These are phyloP conservation scores for Thymelicus acteon DNA, from an alignment of 2,888 invertebrate species.

Conservation along the genomic window DNA sequence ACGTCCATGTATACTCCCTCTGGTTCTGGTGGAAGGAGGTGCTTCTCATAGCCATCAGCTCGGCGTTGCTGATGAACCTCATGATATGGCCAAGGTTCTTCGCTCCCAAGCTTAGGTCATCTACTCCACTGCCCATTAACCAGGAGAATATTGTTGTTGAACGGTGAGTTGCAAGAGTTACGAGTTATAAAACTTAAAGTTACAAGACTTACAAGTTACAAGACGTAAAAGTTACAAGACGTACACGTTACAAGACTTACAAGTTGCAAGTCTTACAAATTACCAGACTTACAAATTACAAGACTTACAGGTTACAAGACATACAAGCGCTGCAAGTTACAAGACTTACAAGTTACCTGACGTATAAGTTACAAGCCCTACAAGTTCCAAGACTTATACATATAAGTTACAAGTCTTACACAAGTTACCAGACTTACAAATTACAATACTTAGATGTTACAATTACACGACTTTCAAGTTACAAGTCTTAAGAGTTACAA, in stretches of 20 bases:
- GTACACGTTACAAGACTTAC: too few species aligned
- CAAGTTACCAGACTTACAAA: neutral
- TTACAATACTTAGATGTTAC: too few species aligned
- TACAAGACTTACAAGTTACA: too few species aligned
- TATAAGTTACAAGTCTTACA: too few species aligned
- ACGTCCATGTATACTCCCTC: slow-evolving; percentile 89
- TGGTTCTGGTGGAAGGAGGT: slow-evolving; percentile 95
- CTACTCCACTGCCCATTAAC: slow-evolving; percentile 59
- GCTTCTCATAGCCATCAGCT: slow-evolving; percentile 89
- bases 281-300: too few species aligned
- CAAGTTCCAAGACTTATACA: too few species aligned
- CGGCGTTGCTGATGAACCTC: slow-evolving; percentile 89
- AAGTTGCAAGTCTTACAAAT: too few species aligned
- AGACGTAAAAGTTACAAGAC: neutral
- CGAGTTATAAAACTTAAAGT: too few species aligned
- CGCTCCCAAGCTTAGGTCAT: slow-evolving; percentile 57
- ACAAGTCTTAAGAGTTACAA: neutral
- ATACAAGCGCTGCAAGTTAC: too few species aligned
- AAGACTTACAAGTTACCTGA: neutral
- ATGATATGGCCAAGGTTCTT: slow-evolving; percentile 85
- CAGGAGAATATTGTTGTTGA: slow-evolving; percentile 71
- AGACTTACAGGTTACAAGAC: too few species aligned
- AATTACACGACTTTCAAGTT: too few species aligned
- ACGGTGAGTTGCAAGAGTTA: slow-evolving; percentile 28
- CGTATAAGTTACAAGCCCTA: too few species aligned